Conservation (phyloP, 1,140 invertebrate species). For the Drosophila persimilis region DNA sequence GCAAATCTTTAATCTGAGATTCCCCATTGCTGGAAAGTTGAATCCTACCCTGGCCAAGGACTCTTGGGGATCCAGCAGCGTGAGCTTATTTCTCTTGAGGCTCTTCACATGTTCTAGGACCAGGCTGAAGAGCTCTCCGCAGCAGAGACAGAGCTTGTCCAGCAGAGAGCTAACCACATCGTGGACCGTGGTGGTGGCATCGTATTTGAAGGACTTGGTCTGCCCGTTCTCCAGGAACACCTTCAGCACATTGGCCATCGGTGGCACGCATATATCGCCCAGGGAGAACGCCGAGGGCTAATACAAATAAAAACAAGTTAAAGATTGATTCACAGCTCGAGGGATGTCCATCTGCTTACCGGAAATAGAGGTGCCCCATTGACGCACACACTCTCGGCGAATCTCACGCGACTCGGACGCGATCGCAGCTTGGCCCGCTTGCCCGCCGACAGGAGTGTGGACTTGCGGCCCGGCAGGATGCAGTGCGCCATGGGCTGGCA, state of each 20-base stretch:
- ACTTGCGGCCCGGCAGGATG: conserved; percentile 88
- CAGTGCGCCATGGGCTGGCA: conserved; percentile 90
- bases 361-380: conserved; percentile 91
- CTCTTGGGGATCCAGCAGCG: conserved; percentile 92
- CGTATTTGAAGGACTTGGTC: conserved; percentile 98
- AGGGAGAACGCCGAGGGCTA: conserved; percentile 90
- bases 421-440: conserved; percentile 92
- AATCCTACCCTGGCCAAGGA: conserved; percentile 90
- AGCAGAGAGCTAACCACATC: conserved; percentile 93
- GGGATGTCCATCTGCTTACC: conserved; percentile 82
- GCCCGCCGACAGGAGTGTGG: conserved; percentile 92
- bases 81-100: conserved; percentile 91
- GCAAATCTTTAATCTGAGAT: not conserved
- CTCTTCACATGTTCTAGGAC: conserved; percentile 96
- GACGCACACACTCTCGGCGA: conserved; percentile 94
- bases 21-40: too few relatives aligned
- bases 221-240: conserved; percentile 97
- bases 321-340: not conserved
- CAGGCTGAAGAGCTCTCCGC: conserved; percentile 92
- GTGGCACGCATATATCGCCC: conserved; percentile 91
- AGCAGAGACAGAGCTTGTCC: conserved; percentile 92
- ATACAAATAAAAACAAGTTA: not conserved
- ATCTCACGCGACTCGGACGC: conserved; percentile 93
- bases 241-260: conserved; percentile 96
- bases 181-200: conserved; percentile 92